Evolutionary conservation across 2,797 vertebrate species (phyloP).

Genomic region (Poecilia gillii): DNA sequence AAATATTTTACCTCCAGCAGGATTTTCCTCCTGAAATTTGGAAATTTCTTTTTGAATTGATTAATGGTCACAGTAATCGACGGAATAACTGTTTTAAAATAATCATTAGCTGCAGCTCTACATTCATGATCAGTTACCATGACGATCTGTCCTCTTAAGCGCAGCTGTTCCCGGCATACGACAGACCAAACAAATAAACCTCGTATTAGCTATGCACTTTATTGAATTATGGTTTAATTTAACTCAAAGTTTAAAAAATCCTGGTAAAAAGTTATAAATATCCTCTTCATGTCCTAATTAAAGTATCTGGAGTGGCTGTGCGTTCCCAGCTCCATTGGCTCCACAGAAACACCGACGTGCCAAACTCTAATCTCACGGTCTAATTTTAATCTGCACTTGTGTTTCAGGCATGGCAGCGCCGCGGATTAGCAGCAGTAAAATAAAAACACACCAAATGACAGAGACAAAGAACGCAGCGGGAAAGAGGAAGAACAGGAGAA

Average conservation of each 20-base stretch:
- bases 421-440: conserved; percentile 26
- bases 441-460: conserved; percentile 39
- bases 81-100: too few species aligned
- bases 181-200: too few species aligned
- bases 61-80: too few species aligned
- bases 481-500: background rate
- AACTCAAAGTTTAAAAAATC: background rate
- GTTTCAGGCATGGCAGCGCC: conserved; percentile 30
- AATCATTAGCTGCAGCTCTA: too few species aligned
- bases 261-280: background rate
- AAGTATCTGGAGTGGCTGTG: background rate
- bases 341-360: conserved; percentile 3
- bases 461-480: background rate
- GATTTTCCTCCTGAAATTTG: background rate
- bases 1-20: background rate
- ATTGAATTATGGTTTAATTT: background rate
- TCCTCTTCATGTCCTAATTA: background rate
- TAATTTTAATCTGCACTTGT: conserved; percentile 33
- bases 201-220: background rate
- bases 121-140: too few species aligned
- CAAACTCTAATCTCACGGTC: conserved; percentile 26
- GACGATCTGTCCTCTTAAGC: too few species aligned
- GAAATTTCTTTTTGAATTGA: too few species aligned
- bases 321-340: background rate
- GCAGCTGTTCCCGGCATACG: too few species aligned